A percentile compares a stretch with the other conserved stretches of the same genome.
Conservation (phyloP, 1,140 invertebrate species). For the Trichomalopsis sarcophagae region DNA sequence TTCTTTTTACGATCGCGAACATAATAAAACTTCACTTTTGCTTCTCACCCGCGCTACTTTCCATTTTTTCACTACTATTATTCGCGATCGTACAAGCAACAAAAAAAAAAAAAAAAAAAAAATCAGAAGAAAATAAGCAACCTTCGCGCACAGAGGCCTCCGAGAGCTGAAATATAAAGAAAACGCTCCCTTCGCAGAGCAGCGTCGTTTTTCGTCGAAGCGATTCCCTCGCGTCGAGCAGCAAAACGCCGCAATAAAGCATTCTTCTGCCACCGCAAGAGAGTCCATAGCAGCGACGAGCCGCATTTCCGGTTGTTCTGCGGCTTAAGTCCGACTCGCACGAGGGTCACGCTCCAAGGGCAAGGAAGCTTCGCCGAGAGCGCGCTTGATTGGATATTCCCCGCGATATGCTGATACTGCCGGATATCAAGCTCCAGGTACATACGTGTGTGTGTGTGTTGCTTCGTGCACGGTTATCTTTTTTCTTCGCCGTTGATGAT, state of each 20-base stretch:
- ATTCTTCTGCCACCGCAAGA: background rate
- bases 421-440: slow-evolving; percentile 71
- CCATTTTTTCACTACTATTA: background rate
- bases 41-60: background rate
- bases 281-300: background rate
- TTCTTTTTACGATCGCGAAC: background rate
- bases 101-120: background rate
- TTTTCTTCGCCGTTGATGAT: background rate
- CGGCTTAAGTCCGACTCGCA: background rate
- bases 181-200: background rate
- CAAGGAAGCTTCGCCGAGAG: background rate
- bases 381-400: background rate
- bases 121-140: background rate
- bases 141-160: background rate
- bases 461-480: slow-evolving; percentile 1
- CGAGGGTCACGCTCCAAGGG: slow-evolving; percentile 34
- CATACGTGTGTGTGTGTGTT: no score
- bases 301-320: slow-evolving; percentile 49
- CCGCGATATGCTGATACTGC: slow-evolving; percentile 67
- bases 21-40: background rate
- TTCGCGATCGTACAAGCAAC: background rate
- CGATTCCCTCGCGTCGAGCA: background rate
- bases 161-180: background rate
- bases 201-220: background rate
- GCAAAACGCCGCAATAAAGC: slow-evolving; percentile 12